Conservation (phyloP, 1,140 invertebrate genomes). For the Drosophila nigromelanica region DNA sequence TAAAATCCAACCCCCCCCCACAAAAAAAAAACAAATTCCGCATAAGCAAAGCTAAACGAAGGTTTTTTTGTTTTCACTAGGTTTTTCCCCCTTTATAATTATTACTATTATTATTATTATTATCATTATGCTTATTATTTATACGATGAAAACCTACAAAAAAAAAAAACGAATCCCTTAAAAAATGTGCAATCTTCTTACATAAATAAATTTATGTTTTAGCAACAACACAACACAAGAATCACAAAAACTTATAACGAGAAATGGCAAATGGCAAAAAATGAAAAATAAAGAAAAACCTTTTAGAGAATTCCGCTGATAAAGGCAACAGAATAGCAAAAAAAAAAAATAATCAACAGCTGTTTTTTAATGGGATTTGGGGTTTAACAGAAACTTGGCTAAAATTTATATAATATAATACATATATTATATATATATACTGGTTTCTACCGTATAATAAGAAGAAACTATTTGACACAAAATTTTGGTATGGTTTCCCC, state of each 20-base stretch:
- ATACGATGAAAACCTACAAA: conserved; percentile 42
- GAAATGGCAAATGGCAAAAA: conserved; percentile 62
- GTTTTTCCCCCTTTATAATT: conserved; percentile 41
- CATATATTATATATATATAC: too few species aligned
- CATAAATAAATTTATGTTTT: conserved; percentile 67
- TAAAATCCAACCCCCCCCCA: background rate
- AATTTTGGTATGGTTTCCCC: too few species aligned
- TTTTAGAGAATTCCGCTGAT: conserved; percentile 83
- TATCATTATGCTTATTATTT: conserved; percentile 71
- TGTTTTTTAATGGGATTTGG: background rate
- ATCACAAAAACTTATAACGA: conserved; percentile 67
- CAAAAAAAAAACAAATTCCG: conserved; percentile 54
- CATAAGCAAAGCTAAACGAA: conserved; percentile 53
- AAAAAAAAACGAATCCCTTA: conserved; percentile 42
- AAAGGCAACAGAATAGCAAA: conserved; percentile 79
- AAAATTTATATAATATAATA: too few species aligned
- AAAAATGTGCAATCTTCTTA: conserved; percentile 74
- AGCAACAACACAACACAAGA: conserved; percentile 55
- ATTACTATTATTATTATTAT: conserved; percentile 34
- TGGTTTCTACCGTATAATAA: too few species aligned
- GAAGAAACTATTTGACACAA: too few species aligned
- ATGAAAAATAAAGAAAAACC: conserved; percentile 77
- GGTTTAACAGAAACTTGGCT: background rate
- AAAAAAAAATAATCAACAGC: background rate
- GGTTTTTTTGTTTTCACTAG: conserved; percentile 60